A percentile compares a stretch with the other conserved stretches of the same genome.
Conservation (phyloP, 2,113 vertebrate species). For the Passerina amoena region DNA sequence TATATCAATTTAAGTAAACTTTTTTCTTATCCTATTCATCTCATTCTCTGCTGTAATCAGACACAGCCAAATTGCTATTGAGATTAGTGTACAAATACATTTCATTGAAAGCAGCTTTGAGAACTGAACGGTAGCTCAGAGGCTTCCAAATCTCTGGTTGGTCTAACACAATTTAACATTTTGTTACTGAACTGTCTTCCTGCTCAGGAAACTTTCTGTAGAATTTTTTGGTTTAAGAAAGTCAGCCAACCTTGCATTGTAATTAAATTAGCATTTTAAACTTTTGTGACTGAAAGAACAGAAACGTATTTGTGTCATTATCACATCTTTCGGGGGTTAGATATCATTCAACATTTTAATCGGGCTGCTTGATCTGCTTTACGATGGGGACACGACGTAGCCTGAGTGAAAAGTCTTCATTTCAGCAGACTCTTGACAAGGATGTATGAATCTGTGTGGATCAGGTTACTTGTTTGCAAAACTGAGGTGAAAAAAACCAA, state of each 20-base stretch:
- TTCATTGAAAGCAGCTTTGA: slow-evolving; percentile 57
- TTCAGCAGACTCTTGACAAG: background rate
- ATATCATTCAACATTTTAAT: background rate
- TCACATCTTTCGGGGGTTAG: background rate
- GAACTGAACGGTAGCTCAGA: slow-evolving; percentile 52
- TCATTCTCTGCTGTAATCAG: slow-evolving; percentile 40
- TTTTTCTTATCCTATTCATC: slow-evolving; percentile 41
- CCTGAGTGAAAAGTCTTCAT: background rate
- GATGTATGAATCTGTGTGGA: background rate
- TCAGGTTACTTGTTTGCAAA: slow-evolving; percentile 20
- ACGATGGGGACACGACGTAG: background rate
- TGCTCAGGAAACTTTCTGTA: slow-evolving; percentile 44
- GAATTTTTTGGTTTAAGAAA: slow-evolving; percentile 36
- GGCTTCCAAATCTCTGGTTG: slow-evolving; percentile 8
- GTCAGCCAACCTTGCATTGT: slow-evolving; percentile 25
- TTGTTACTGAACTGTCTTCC: slow-evolving; percentile 41
- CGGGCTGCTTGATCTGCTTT: background rate
- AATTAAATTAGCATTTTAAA: slow-evolving; percentile 57
- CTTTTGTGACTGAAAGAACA: slow-evolving; percentile 17
- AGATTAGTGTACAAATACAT: slow-evolving; percentile 46
- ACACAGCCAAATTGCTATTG: slow-evolving; percentile 36
- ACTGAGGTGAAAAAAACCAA: background rate
- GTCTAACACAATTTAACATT: slow-evolving; percentile 18
- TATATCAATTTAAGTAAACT: slow-evolving; percentile 37
- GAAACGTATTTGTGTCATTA: slow-evolving; percentile 27